Evolutionary conservation across 2,888 invertebrate genomes (phyloP).

Genomic region (Hedychridium roseum): DNA sequence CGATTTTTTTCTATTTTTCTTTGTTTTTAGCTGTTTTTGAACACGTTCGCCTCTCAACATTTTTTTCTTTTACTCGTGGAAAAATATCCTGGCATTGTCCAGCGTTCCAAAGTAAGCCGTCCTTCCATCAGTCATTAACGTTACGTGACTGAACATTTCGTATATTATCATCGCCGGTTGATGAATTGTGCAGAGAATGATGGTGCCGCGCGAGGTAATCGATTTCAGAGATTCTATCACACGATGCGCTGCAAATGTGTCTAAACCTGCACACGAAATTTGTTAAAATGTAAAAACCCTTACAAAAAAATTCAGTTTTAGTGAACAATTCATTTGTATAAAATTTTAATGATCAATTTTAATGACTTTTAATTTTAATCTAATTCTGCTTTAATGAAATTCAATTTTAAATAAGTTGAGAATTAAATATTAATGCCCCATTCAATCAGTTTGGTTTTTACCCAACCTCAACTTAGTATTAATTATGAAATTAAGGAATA

Average conservation of each 20-base stretch:
- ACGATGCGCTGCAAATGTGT: slow-evolving; percentile 68
- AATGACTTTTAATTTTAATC: no score
- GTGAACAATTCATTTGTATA: no score
- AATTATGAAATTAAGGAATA: no score
- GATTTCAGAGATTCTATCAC: slow-evolving; percentile 63
- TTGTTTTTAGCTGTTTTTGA: not conserved
- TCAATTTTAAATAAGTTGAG: no score
- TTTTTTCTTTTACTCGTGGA: slow-evolving; percentile 34
- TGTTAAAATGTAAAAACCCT: slow-evolving; percentile 68
- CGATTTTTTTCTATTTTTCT: no score
- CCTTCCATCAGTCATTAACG: slow-evolving; percentile 66
- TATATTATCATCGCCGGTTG: slow-evolving; percentile 68
- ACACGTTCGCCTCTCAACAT: not conserved
- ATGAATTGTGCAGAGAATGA: slow-evolving; percentile 68
- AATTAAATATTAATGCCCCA: no score
- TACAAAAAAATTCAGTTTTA: not conserved
- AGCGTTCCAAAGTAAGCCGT: slow-evolving; percentile 59
- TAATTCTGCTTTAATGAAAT: no score
- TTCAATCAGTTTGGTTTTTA: no score
- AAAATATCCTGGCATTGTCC: slow-evolving; percentile 34
- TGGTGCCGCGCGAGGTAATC: slow-evolving; percentile 58
- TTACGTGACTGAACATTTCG: slow-evolving; percentile 63
- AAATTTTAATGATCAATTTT: no score
- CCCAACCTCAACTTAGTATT: no score
- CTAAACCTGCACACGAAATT: slow-evolving; percentile 67